These are phyloP conservation scores for Mixornis gularis DNA, from an alignment of 2,113 vertebrate species.

Conservation along the genomic window DNA sequence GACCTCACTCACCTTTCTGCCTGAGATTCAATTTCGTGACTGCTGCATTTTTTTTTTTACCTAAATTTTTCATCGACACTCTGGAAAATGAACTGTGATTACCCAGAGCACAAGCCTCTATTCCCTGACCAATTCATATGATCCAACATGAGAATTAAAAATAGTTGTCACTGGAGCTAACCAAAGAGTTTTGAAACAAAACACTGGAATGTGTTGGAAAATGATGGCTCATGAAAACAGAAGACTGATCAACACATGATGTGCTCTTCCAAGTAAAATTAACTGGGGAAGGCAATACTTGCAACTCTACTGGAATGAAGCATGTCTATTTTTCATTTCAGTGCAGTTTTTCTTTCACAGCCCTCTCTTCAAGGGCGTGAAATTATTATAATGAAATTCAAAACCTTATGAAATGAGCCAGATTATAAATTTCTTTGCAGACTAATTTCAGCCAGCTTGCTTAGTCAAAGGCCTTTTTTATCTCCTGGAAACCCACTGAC, in stretches of 20 bases:
- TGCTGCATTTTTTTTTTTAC: background rate
- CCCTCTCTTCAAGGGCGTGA: background rate
- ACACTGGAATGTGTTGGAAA: conserved; percentile 23
- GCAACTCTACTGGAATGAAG: background rate
- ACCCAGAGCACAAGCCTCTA: background rate
- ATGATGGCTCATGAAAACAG: conserved; percentile 14
- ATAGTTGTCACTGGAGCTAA: conserved; percentile 10
- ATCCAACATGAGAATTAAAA: conserved; percentile 6
- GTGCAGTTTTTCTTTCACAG: background rate
- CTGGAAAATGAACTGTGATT: background rate
- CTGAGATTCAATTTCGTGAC: background rate
- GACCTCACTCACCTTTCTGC: background rate
- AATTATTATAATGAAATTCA: background rate
- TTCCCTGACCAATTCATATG: conserved; percentile 6
- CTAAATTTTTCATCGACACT: background rate
- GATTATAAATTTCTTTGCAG: background rate
- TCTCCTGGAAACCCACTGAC: background rate
- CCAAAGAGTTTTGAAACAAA: conserved; percentile 37
- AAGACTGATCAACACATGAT: background rate
- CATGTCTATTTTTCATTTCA: background rate
- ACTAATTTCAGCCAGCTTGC: background rate
- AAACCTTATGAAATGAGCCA: background rate
- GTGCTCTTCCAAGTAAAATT: background rate
- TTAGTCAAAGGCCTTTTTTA: background rate
- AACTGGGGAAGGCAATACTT: background rate